Base-by-base conservation (phyloP, 2,113 vertebrate genomes). In the Hippoglossus stenolepis region DNA sequence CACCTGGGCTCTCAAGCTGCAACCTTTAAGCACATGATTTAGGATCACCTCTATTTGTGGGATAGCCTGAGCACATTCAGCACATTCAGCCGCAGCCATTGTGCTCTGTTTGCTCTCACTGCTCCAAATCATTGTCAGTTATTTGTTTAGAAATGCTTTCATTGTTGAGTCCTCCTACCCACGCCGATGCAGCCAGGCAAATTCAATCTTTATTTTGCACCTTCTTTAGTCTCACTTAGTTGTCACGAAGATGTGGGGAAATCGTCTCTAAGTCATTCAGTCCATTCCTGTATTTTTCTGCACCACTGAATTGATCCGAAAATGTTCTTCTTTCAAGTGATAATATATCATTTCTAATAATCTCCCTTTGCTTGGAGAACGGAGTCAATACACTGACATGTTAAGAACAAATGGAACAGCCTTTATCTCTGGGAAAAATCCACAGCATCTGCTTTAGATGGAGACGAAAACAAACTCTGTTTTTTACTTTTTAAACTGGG, bases 331-430 rank as follows among this genome's bases (percentile, higher is more conserved):
- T 85, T 90, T 67, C n/a, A 75, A 80, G 83, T 56, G 70, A 91
- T 85, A 89, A 91, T 88, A 74, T 80, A 85, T 82, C 59, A 83
- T 90, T 84, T 90, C 88, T 89, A 91, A 91, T 89, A 91, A 94
- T 92, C 91, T 94, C 70, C 65, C 75, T 83, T 85, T 80, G 73
- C 87, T 83, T 80, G 62, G 57, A 85, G 84, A 93, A 91, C 51
- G 70, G 74, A 92, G 94, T 93, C 93, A 92, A 90, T 94, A 93
- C 93, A 93, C 84, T 83, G 74, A 85, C 80, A 88, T 70, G 90
- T 89, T 90, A 89, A 89, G 87, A 93, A 94, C 90, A 93, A 94
- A 90, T 70, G 85, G 70, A 81, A 40, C 65, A 72, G 70, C 88
- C 74, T 89, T 94, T 87, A 93, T 93, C 88, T 87, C 21, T 11